phyloP scores from a whole-genome alignment of 2,797 vertebrate species.

The Eurystomus glaucurus region DNA sequence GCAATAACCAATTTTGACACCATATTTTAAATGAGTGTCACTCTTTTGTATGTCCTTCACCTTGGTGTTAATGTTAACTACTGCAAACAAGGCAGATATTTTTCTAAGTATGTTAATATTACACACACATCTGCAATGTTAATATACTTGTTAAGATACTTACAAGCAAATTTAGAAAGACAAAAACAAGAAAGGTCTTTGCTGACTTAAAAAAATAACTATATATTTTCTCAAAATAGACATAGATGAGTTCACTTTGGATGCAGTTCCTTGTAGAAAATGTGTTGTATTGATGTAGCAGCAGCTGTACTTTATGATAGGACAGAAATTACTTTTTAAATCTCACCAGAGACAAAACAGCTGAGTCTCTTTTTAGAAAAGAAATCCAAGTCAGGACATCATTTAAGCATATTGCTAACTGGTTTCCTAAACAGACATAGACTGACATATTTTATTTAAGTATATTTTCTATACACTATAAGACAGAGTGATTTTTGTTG shows the following conservation, averaged over 20 bases:
- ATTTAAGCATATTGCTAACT: not conserved
- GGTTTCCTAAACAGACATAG: not conserved
- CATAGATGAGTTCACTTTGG: not conserved
- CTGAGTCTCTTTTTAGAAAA: not conserved
- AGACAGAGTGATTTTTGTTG: not conserved
- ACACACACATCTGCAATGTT: not conserved
- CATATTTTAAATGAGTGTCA: slow-evolving; percentile 44
- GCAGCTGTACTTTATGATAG: not conserved
- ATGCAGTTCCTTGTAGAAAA: not conserved
- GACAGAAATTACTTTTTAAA: not conserved
- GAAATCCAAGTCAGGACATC: not conserved
- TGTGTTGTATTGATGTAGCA: not conserved
- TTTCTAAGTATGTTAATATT: not conserved
- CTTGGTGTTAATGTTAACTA: slow-evolving; percentile 28
- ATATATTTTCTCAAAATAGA: not conserved
- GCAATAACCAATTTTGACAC: slow-evolving; percentile 62
- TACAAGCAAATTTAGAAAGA: not conserved
- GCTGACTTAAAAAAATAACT: not conserved
- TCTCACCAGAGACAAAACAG: not conserved
- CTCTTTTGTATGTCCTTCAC: slow-evolving; percentile 41
- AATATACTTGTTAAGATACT: not conserved
- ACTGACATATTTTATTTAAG: not conserved
- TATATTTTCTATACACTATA: not conserved
- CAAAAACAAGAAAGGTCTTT: not conserved
- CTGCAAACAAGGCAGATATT: not conserved